These are phyloP conservation scores for Mobula hypostoma DNA, from an alignment of 2,113 vertebrate genomes.

Conservation along the genomic window DNA sequence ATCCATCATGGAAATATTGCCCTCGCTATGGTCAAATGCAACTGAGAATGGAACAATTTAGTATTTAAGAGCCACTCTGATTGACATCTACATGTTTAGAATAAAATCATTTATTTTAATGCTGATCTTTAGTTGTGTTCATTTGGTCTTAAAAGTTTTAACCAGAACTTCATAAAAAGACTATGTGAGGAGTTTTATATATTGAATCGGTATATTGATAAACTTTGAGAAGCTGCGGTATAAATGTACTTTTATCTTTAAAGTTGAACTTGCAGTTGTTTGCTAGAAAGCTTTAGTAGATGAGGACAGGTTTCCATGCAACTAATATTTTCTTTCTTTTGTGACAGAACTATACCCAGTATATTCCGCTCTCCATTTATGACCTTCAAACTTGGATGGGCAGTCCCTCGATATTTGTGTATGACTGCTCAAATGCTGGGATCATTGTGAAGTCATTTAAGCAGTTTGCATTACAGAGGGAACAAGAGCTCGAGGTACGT, in stretches of 20 bases:
- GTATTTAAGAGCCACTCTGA: not conserved
- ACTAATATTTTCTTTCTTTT: not conserved
- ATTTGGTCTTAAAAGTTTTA: not conserved
- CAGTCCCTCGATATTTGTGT: constrained; percentile 95
- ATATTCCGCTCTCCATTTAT: constrained; percentile 94
- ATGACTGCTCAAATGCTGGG: constrained; percentile 93
- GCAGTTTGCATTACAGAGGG: constrained; percentile 91
- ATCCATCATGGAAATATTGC: no score
- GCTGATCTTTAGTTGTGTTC: not conserved
- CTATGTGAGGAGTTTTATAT: not conserved
- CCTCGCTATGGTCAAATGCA: not conserved
- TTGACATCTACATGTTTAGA: not conserved
- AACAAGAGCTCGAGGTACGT: constrained; percentile 94
- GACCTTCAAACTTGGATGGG: constrained; percentile 99
- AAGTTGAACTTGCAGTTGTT: not conserved
- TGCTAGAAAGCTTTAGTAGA: not conserved
- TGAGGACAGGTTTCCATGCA: not conserved
- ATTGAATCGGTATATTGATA: not conserved
- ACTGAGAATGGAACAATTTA: not conserved
- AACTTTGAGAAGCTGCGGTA: not conserved
- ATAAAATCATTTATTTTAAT: not conserved
- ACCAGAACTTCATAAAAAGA: not conserved
- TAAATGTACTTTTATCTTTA: not conserved
- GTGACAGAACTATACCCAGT: constrained; percentile 93
- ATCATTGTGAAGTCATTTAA: constrained; percentile 97